Conservation (phyloP, 2,113 vertebrate species). For the Tyto alba region DNA sequence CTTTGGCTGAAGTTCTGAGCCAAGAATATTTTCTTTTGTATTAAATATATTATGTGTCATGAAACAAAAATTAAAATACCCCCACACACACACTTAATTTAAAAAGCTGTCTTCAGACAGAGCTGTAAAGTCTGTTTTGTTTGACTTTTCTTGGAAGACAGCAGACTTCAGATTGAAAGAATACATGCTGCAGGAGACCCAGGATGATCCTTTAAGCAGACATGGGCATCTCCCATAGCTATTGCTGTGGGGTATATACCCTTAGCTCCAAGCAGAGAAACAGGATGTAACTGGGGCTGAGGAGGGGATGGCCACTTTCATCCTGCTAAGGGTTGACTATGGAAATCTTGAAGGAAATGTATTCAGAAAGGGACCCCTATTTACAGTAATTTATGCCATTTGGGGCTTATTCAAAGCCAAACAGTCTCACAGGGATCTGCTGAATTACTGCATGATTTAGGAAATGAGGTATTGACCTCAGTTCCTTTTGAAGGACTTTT, state of each 20-base stretch:
- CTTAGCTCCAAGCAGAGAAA: neutral
- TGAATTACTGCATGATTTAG: neutral
- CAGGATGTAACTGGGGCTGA: too few relatives aligned
- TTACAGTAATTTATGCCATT: neutral
- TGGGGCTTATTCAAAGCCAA: neutral
- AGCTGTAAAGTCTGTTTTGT: neutral
- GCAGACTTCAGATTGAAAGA: neutral
- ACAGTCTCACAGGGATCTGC: neutral
- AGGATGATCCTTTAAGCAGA: neutral
- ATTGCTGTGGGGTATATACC: neutral
- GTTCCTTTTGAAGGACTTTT: neutral
- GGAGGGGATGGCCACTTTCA: rapidly evolving
- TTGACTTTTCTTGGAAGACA: neutral
- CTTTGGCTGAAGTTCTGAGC: neutral
- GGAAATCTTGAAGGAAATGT: neutral
- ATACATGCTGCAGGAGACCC: neutral
- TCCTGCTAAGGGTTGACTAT: neutral
- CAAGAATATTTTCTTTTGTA: neutral
- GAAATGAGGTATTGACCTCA: neutral
- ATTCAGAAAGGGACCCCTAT: neutral
- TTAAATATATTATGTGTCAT: neutral
- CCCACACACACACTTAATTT: neutral
- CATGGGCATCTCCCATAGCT: neutral
- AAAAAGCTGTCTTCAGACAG: neutral
- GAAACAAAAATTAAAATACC: conserved; percentile 28